These are phyloP conservation scores for Tenthredo distinguenda DNA, from an alignment of 2,888 invertebrate species.

Conservation along the genomic window DNA sequence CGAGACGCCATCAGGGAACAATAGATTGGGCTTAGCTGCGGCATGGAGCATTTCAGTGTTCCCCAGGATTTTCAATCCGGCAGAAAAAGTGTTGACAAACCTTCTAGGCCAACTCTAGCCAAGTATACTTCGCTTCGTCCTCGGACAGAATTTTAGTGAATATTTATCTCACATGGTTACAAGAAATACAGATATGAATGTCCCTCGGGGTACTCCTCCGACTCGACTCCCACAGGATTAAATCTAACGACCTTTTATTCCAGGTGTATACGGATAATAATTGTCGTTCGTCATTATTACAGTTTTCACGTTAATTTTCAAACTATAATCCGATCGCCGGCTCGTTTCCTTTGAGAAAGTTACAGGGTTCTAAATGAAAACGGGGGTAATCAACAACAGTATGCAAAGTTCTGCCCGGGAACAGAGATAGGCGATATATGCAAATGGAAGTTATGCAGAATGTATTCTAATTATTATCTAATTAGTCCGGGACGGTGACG, in stretches of 20 bases:
- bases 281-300: neutral
- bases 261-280: neutral
- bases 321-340: neutral
- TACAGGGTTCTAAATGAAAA: neutral
- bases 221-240: neutral
- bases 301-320: neutral
- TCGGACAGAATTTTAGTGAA: neutral
- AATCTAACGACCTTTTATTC: neutral
- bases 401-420: neutral
- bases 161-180: neutral
- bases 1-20: slow-evolving; percentile 48
- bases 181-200: neutral
- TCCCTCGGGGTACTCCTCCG: neutral
- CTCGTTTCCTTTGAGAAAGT: neutral
- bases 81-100: slow-evolving; percentile 9
- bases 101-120: neutral
- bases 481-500: slow-evolving; percentile 25
- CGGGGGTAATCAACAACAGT: slow-evolving; percentile 15
- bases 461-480: slow-evolving; percentile 28
- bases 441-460: slow-evolving; percentile 25
- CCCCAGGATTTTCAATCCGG: slow-evolving; percentile 3
- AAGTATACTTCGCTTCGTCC: neutral
- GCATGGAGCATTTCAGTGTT: slow-evolving; percentile 32
- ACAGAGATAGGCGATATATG: neutral
- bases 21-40: slow-evolving; percentile 29